Evolutionary conservation across 2,113 vertebrate species (phyloP).

Genomic region (Chauna torquata): DNA sequence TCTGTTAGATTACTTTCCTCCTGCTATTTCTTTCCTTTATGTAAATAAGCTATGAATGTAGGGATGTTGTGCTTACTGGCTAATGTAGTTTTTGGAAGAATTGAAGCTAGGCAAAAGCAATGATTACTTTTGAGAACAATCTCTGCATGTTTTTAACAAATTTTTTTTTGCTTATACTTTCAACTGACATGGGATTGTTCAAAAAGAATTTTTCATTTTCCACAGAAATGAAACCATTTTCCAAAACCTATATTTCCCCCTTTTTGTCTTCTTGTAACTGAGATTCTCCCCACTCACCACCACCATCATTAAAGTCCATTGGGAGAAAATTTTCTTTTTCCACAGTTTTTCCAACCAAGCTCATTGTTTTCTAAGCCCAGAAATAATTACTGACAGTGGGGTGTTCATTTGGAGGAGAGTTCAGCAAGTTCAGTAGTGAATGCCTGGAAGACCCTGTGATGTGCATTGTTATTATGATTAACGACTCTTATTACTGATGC

Average conservation of each 20-base stretch:
- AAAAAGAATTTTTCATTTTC: neutral
- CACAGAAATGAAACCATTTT: neutral
- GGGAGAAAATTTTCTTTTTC: neutral
- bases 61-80: neutral
- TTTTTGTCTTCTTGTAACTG: neutral
- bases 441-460: neutral
- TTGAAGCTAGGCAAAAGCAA: neutral
- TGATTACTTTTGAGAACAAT: neutral
- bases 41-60: neutral
- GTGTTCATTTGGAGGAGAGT: neutral
- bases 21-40: slow-evolving; percentile 9
- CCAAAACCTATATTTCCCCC: neutral
- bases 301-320: neutral
- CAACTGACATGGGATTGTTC: neutral
- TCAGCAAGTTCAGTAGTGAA: neutral
- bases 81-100: neutral
- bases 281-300: neutral
- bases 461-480: slow-evolving; percentile 25
- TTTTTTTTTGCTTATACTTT: neutral
- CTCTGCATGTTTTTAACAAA: neutral
- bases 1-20: slow-evolving; percentile 35
- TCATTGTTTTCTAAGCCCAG: neutral
- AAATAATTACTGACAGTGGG: neutral
- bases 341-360: neutral
- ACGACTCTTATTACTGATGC: slow-evolving; percentile 39